Conservation (phyloP, 1,140 invertebrate genomes). For the Bombus polaris region DNA sequence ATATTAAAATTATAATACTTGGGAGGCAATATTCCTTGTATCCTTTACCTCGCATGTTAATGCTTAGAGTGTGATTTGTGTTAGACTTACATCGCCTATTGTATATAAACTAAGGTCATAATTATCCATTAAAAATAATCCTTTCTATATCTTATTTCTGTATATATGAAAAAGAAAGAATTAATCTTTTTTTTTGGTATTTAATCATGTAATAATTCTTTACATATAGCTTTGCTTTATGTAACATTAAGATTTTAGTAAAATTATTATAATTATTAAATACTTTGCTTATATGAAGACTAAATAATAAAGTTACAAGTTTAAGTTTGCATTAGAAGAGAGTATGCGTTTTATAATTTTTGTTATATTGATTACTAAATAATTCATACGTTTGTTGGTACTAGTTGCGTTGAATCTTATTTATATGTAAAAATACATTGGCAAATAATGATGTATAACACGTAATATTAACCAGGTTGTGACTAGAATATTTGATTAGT, state of each 20-base stretch:
- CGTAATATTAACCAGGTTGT: not conserved
- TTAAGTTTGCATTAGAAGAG: not conserved
- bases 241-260: slow-evolving; percentile 33
- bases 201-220: slow-evolving; percentile 63
- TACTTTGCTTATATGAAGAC: not conserved
- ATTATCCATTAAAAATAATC: slow-evolving; percentile 62
- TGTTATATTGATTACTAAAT: not conserved
- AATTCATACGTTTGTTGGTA: not conserved
- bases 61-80: slow-evolving; percentile 82
- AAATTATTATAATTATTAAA: slow-evolving; percentile 30
- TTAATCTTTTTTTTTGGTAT: slow-evolving; percentile 64
- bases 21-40: slow-evolving; percentile 42
- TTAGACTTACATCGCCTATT: slow-evolving; percentile 80
- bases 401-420: not conserved
- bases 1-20: slow-evolving; percentile 18
- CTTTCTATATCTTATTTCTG: slow-evolving; percentile 40
- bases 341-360: not conserved
- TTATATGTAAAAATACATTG: not conserved
- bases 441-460: not conserved
- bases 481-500: not conserved
- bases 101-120: slow-evolving; percentile 68
- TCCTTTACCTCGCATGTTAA: slow-evolving; percentile 73
- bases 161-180: slow-evolving; percentile 27
- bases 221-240: slow-evolving; percentile 58
- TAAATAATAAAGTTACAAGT: not conserved